Evolutionary conservation across 2,888 invertebrate species (phyloP).

Genomic region (Sicus ferrugineus): DNA sequence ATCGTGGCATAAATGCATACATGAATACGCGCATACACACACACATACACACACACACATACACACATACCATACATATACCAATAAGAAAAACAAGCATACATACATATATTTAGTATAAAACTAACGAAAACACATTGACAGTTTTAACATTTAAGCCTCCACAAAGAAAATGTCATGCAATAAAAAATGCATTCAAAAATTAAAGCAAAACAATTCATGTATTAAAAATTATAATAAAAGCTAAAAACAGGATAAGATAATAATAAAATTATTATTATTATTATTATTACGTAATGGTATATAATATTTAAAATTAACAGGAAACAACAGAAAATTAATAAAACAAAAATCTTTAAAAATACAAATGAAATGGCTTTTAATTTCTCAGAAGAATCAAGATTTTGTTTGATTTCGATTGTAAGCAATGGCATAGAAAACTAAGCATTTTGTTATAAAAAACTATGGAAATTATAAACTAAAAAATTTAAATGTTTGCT

Average conservation of each 20-base stretch:
- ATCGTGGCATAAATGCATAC: not conserved
- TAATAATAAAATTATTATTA: slow-evolving; percentile 22
- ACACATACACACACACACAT: slow-evolving; percentile 3
- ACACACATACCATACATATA: slow-evolving; percentile 24
- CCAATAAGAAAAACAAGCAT: too few species aligned
- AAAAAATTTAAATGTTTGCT: too few species aligned
- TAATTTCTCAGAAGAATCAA: too few species aligned
- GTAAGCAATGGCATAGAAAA: too few species aligned
- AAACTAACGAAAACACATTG: not conserved
- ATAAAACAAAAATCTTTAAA: slow-evolving; percentile 20
- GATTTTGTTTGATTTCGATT: too few species aligned
- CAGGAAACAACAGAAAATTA: slow-evolving; percentile 7
- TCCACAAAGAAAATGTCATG: slow-evolving; percentile 42
- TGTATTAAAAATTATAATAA: not conserved
- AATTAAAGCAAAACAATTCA: not conserved
- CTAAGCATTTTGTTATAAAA: too few species aligned
- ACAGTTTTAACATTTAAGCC: slow-evolving; percentile 22
- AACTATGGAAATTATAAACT: too few species aligned
- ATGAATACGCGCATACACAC: not conserved
- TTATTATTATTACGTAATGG: slow-evolving; percentile 13
- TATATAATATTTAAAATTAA: slow-evolving; percentile 26
- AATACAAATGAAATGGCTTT: slow-evolving; percentile 8
- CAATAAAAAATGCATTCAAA: slow-evolving; percentile 3
- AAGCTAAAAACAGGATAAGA: not conserved
- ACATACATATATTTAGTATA: not conserved